A percentile compares a stretch with the other conserved stretches of the same genome.
Conservation (phyloP, 2,888 invertebrate species). For the Catocala fraxini region DNA sequence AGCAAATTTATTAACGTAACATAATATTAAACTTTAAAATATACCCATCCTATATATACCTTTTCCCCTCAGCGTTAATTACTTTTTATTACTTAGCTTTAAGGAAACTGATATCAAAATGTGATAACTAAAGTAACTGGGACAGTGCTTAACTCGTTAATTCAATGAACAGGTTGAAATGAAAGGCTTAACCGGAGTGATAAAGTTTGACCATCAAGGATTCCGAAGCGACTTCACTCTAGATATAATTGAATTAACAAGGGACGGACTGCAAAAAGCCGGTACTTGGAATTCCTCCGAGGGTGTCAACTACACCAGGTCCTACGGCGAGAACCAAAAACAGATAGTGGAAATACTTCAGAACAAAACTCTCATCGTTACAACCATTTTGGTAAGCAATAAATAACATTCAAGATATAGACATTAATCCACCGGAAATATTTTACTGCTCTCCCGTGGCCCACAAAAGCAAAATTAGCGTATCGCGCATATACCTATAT, state of each 20-base stretch:
- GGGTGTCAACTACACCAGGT: slow-evolving; percentile 95
- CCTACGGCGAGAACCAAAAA: slow-evolving; percentile 94
- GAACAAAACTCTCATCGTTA: slow-evolving; percentile 96
- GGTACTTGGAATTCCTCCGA: slow-evolving; percentile 96
- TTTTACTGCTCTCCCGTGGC: slow-evolving; percentile 66
- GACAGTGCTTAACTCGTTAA: slow-evolving; percentile 47
- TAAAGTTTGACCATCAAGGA: slow-evolving; percentile 98
- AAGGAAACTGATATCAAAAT: slow-evolving; percentile 33
- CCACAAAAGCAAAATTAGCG: slow-evolving; percentile 71
- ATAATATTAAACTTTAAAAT: no score
- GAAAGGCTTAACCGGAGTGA: slow-evolving; percentile 96
- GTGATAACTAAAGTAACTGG: slow-evolving; percentile 47
- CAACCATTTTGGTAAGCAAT: slow-evolving; percentile 94
- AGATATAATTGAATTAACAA: slow-evolving; percentile 96
- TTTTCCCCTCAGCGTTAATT: no score
- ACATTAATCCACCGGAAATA: slow-evolving; percentile 61
- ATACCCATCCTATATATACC: no score
- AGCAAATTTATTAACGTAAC: no score
- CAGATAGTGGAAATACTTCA: slow-evolving; percentile 96
- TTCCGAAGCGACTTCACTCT: slow-evolving; percentile 96
- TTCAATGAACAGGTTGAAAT: slow-evolving; percentile 92
- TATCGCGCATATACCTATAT: slow-evolving; percentile 59
- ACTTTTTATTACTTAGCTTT: slow-evolving; percentile 2
- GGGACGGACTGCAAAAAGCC: slow-evolving; percentile 94
- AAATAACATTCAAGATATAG: slow-evolving; percentile 47